A percentile compares a stretch with the other conserved stretches of the same genome.
Conservation (phyloP, 2,113 vertebrate species). For the Xenotilapia longispinis region DNA sequence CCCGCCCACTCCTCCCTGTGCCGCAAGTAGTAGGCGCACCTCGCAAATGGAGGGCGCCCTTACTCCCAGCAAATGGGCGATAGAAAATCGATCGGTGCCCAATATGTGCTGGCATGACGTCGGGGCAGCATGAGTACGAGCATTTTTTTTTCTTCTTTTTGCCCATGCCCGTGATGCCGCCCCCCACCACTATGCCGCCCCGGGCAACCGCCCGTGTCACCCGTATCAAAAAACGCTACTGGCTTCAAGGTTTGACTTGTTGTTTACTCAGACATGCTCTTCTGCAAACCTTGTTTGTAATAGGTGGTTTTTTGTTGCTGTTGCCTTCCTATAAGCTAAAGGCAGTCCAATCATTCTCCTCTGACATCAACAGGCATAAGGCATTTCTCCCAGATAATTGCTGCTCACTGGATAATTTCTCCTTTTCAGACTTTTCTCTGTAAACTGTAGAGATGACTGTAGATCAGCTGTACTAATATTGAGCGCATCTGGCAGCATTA, state of each 20-base stretch:
- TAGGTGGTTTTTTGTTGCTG: not conserved
- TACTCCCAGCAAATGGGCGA: not conserved
- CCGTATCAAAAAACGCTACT: accelerated
- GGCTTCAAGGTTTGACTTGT: not conserved
- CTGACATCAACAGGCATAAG: not conserved
- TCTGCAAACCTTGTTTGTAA: not conserved
- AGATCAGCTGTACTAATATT: not conserved
- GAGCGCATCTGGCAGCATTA: not conserved
- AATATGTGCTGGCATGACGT: not conserved
- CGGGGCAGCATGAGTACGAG: not conserved
- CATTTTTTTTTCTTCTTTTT: not conserved
- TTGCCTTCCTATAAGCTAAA: not conserved
- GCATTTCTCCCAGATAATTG: not conserved
- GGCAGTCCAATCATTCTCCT: not conserved
- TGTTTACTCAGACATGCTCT: not conserved
- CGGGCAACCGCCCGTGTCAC: accelerated
- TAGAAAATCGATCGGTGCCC: not conserved
- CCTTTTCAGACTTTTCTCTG: not conserved
- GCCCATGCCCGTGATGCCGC: accelerated
- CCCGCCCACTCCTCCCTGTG: accelerated
- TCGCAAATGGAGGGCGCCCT: not conserved
- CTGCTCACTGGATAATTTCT: not conserved
- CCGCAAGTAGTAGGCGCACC: not conserved
- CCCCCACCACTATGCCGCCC: not conserved
- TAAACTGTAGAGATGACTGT: not conserved